phyloP scores from a whole-genome alignment of 2,888 invertebrate species.

The Eupeodes latifasciatus region DNA sequence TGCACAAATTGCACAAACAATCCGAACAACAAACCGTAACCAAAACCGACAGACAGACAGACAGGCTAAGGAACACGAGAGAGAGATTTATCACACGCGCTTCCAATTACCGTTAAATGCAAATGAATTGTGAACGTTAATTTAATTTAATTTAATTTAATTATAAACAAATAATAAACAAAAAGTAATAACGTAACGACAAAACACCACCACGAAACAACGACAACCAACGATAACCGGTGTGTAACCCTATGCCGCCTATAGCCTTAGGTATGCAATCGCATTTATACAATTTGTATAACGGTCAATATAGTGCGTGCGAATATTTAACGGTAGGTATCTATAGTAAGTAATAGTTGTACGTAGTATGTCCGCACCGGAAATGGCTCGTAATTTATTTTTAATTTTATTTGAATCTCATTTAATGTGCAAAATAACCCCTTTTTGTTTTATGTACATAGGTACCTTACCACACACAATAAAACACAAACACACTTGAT shows the following conservation, averaged over 20 bases:
- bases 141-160: slow-evolving; percentile 76
- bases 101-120: slow-evolving; percentile 61
- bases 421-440: not conserved
- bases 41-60: not conserved
- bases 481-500: not conserved
- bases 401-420: slow-evolving; percentile 49
- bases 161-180: slow-evolving; percentile 70
- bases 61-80: slow-evolving; percentile 2
- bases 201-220: not conserved
- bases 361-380: slow-evolving; percentile 9
- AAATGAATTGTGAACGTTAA: slow-evolving; percentile 64
- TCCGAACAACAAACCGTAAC: not conserved
- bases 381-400: slow-evolving; percentile 44
- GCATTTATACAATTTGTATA: not conserved
- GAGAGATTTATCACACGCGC: slow-evolving; percentile 64
- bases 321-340: not conserved
- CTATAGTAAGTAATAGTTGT: not conserved
- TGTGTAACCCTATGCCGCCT: not conserved
- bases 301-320: not conserved
- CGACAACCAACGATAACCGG: not conserved
- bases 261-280: not conserved
- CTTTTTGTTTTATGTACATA: not conserved
- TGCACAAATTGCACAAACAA: not conserved
- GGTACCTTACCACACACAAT: not conserved
- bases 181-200: slow-evolving; percentile 41